Base-by-base conservation (phyloP, 2,888 invertebrate genomes). In the Andricus quercusramuli region DNA sequence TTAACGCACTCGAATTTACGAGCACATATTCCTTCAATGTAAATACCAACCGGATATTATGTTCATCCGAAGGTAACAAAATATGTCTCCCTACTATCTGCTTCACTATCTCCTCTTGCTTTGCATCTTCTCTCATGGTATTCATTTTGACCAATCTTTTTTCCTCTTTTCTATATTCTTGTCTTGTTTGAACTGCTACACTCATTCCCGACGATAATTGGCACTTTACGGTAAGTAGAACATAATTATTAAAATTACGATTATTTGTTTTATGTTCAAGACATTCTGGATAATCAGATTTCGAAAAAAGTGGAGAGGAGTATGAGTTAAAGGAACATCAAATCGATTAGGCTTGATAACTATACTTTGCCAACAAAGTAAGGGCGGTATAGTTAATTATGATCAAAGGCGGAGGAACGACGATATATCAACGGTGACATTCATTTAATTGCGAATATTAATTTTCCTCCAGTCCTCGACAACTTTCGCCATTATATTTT, bases 401-500 rank as follows among this genome's bases (percentile, higher is more conserved):
- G 32, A 56, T 74, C 56, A 56, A 74, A 74, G 74, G 74, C 74
- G 74, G 56, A 74, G 56, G 20, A 20, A 70, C 1, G 74, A 56
- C 56, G 56, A 74, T 74, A 56, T 74, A 74, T 74, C 74, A 56
- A 56, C 74, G 32, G 17, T 51, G 74, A 56, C 74, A 74, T 74
- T 74, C n/a, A 74, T 74, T 56, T 74, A 74, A 74, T 74, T 56
- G 56, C 74, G n/a, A n/a, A 20, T 74, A 74, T 56, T 74, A 74
- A 74, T 74, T 74, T 74, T 74, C 64, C 29, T 64, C 64, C 25
- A 64, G 25, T 74, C n/a, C 74, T 74, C 20, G 4, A 74, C 74
- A 32, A 56, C 74, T 32, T 74, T 56, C 32, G n/a, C 32, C 32
- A 74, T 56, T 56, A 74, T 22, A 74, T 74, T 74, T 74, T 74